Evolutionary conservation across 1,140 invertebrate species (phyloP), one percentile per base, ranked within the genome.

Genomic region (Cyclina sinensis): DNA sequence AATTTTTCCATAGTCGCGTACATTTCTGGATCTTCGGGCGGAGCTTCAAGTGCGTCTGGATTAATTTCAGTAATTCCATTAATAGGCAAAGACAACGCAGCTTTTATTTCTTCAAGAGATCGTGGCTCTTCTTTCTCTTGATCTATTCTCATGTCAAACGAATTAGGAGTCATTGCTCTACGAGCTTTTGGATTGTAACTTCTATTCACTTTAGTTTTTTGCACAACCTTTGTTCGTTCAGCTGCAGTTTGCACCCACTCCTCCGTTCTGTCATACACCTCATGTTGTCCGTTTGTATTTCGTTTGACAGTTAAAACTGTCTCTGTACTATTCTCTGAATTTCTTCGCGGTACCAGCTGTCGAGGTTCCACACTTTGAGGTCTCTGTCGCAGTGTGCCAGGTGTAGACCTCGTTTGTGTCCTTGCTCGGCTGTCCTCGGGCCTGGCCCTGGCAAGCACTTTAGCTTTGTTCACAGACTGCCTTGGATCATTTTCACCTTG

Each of bases 11-110:
- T 94, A 48, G 91, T 92, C 27, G 89, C 88, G 73, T 91, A 94
- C 90, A 92, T 91, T 91, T 93, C 93, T 2, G 94, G 92, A 74
- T 94, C 94, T 84, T 94, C 94, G 11, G 94, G 92, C 1, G 93
- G 93, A 12, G 94, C 92, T 35, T 93, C 91, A 4, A 94, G 37
- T n/a, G 62, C 59, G 24, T 93, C 91, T 21, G 82, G 27, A 27
- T 82, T 78, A 0, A 92, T 70, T 0, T 86, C 74, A 21, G 78
- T 85, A 18, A 93, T 37, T 12, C 91, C 90, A 86, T 94, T 91
- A 0, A 92, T 89, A 37, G 92, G 93, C n/a, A 92, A 82, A 32
- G 90, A 81, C 39, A 94, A 88, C 5, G 89, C 92, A 0, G 92
- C 93, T 91, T 93, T 92, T 46, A 94, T 94, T 85, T 94, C 94